A percentile compares a stretch with the other conserved stretches of the same genome.
These are phyloP conservation scores for Macroramphosus scolopax DNA, from an alignment of 2,797 vertebrate genomes.

Conservation along the genomic window DNA sequence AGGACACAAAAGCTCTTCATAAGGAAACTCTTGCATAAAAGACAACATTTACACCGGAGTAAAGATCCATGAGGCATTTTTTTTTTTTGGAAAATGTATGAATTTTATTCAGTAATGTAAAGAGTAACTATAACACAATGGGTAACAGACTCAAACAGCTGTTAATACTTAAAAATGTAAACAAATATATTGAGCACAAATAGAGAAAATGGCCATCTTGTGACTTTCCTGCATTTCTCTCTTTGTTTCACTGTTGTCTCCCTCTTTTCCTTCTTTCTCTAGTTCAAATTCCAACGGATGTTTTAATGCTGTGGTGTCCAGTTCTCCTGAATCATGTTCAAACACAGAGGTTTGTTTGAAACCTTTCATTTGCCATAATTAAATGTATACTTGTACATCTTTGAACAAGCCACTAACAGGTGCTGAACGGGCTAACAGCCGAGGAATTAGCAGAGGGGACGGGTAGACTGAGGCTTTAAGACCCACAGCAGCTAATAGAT, in stretches of 20 bases:
- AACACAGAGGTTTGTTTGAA: constrained; percentile 49
- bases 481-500: too few relatives aligned
- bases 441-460: too few relatives aligned
- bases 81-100: constrained; percentile 57
- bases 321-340: constrained; percentile 21
- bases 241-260: constrained; percentile 53
- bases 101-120: constrained; percentile 68
- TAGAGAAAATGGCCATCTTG: constrained; percentile 61
- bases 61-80: background rate
- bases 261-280: constrained; percentile 49
- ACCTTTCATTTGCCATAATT: too few relatives aligned
- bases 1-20: too few relatives aligned
- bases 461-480: too few relatives aligned
- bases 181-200: constrained; percentile 75
- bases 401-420: too few relatives aligned
- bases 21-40: too few relatives aligned
- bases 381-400: too few relatives aligned
- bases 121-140: constrained; percentile 73
- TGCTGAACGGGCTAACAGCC: too few relatives aligned
- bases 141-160: constrained; percentile 75
- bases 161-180: constrained; percentile 83
- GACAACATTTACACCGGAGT: constrained; percentile 4
- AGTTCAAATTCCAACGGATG: constrained; percentile 40
- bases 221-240: constrained; percentile 59
- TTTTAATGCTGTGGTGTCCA: constrained; percentile 20